Evolutionary conservation across 2,113 vertebrate genomes (phyloP), one percentile per base, ranked within the genome.

Genomic region (Lota lota): DNA sequence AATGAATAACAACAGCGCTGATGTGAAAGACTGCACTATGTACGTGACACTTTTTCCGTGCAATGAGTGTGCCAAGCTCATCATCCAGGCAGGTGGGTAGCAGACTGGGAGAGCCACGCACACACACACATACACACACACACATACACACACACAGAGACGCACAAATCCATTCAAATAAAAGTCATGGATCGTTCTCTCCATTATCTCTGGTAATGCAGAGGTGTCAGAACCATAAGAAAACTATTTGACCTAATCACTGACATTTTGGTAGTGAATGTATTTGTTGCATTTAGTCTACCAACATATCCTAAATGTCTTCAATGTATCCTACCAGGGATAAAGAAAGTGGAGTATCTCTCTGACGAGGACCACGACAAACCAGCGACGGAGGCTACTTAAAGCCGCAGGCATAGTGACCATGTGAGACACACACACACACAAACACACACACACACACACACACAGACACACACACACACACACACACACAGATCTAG

Each of bases 21-120:
- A 98, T 12, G 95, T 98, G 85, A 98, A 98, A 80, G 95, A 94
- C 79, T 99, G 96, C 76, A 92, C 89, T 68, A 96, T 99, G 73
- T 98, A 98, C 5, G 95, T 99, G 70, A 94, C 96, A 75, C 88
- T 99, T 87, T 99, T 99, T 88, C 97, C 97, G 0, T 99, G 97
- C 85, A 99, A 99, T 33, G 97, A 99, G 83, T 99, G 97, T 62
- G 95, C 96, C n/a, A 99, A 99, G 78, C 95, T 98, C 77, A 95
- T 99, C 91, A 98, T 98, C 89, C 96, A 99, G 84, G 93, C 97
- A 90, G 96, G 97, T 88, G 63, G 21, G 86, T 75, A 2, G 17
- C 81, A 91, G 92, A 22, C 28, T 33, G 28, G 28, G 4, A 33
- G 28, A 33, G 28, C 4, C 28, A 5, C 28, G 7, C 28, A 33